A percentile compares a stretch with the other conserved stretches of the same genome.
Conservation (phyloP, 2,113 vertebrate species). For the Trochalopteron elliotii region DNA sequence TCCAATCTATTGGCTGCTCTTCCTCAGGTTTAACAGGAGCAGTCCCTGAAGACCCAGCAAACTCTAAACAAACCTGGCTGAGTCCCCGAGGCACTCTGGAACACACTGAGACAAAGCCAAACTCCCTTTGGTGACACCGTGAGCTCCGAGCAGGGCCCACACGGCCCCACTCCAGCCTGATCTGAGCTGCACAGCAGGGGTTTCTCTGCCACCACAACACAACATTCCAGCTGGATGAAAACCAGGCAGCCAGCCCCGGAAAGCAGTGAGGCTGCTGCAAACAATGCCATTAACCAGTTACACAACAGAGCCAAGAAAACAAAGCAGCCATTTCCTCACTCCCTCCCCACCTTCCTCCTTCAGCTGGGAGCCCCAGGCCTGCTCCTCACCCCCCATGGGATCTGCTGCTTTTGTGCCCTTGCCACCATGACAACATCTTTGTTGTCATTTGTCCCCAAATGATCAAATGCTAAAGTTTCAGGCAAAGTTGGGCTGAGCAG, state of each 20-base stretch:
- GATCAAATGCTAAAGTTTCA: not conserved
- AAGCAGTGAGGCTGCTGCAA: not conserved
- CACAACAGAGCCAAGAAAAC: conserved; percentile 35
- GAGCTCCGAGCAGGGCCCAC: not conserved
- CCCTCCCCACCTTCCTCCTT: not conserved
- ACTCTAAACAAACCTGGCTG: not conserved
- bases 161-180: not conserved
- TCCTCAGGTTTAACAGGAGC: not conserved
- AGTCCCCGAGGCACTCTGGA: not conserved
- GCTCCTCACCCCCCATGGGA: not conserved
- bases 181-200: not conserved
- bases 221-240: conserved; percentile 29
- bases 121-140: accelerated
- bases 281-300: conserved; percentile 42
- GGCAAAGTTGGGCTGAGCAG: not conserved
- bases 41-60: not conserved
- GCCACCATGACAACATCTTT: not conserved
- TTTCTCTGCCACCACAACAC: not conserved
- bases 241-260: not conserved
- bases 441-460: not conserved
- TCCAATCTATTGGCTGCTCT: not conserved
- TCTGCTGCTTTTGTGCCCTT: not conserved
- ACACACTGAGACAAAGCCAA: not conserved
- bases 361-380: not conserved
- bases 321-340: conserved; percentile 26